phyloP scores from a whole-genome alignment of 2,113 vertebrate species.

The Pogonocichla stellata region DNA sequence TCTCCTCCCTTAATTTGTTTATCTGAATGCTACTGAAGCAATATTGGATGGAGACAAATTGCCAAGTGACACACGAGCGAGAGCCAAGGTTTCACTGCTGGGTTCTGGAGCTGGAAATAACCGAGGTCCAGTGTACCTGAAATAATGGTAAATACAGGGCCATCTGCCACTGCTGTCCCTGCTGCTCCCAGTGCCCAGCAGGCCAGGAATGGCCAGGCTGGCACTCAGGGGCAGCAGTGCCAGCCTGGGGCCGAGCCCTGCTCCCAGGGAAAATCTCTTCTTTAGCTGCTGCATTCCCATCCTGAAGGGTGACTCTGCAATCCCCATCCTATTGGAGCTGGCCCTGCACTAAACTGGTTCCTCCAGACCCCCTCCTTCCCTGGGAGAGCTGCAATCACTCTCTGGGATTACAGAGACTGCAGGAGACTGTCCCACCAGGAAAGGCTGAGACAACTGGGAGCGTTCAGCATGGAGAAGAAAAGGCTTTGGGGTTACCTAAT shows the following conservation, averaged over 20 bases:
- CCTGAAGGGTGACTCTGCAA: background rate
- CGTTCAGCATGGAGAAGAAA: background rate
- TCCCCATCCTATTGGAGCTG: background rate
- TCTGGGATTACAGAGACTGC: background rate
- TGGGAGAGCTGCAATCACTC: rapidly evolving
- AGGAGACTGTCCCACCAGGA: background rate
- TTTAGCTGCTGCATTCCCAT: background rate
- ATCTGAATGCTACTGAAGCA: slow-evolving; percentile 33
- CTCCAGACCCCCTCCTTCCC: background rate
- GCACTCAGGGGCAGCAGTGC: background rate
- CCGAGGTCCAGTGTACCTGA: background rate
- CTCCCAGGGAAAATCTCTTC: background rate
- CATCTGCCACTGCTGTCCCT: background rate
- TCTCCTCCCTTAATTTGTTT: slow-evolving; percentile 68
- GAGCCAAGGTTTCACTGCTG: background rate
- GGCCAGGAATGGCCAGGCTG: background rate
- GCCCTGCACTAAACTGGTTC: background rate
- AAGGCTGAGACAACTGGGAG: background rate
- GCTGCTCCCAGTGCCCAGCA: background rate
- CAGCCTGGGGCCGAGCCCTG: rapidly evolving
- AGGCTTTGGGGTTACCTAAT: background rate
- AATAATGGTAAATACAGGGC: background rate
- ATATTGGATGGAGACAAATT: slow-evolving; percentile 12
- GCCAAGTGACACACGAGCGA: slow-evolving; percentile 19
- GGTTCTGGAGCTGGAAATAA: background rate